phyloP scores from a whole-genome alignment of 2,888 invertebrate genomes.

The Agriopis marginaria region DNA sequence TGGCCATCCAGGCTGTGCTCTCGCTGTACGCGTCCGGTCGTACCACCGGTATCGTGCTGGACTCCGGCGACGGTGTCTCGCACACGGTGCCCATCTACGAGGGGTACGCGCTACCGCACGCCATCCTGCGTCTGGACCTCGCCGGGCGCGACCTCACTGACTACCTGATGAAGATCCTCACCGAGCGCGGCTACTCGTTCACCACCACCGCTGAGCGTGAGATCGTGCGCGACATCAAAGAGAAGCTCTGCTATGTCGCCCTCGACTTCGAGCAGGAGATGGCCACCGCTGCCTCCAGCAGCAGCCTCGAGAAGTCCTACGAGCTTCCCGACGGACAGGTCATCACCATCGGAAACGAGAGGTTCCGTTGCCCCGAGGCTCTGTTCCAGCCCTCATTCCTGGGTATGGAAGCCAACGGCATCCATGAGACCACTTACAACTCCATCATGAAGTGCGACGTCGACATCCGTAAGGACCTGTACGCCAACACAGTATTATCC shows the following conservation, averaged over 20 bases:
- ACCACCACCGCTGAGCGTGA: constrained; percentile 96
- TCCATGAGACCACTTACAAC: constrained; percentile 97
- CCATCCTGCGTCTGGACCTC: constrained; percentile 96
- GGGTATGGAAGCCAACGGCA: constrained; percentile 95
- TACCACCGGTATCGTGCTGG: constrained; percentile 98
- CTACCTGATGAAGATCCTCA: constrained; percentile 97
- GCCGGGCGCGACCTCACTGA: constrained; percentile 97
- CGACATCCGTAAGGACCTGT: constrained; percentile 98
- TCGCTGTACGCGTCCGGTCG: constrained; percentile 97
- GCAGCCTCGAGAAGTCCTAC: constrained; percentile 97
- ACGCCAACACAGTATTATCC: constrained; percentile 97
- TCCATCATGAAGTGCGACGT: constrained; percentile 99
- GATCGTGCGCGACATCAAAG: constrained; percentile 97
- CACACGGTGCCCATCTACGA: constrained; percentile 98
- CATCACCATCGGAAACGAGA: constrained; percentile 97
- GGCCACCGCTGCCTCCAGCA: constrained; percentile 97
- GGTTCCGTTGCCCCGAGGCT: constrained; percentile 98
- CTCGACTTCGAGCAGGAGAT: constrained; percentile 97
- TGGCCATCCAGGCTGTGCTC: constrained; percentile 96
- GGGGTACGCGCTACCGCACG: constrained; percentile 96
- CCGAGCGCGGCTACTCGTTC: constrained; percentile 95
- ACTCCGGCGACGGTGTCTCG: constrained; percentile 97
- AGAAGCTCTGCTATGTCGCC: constrained; percentile 96
- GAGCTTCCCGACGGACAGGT: constrained; percentile 98
- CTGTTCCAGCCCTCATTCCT: constrained; percentile 98